Evolutionary conservation across 2,797 vertebrate species (phyloP), one percentile per base, ranked within the genome.

Genomic region (Neosilurus hyrtlii): DNA sequence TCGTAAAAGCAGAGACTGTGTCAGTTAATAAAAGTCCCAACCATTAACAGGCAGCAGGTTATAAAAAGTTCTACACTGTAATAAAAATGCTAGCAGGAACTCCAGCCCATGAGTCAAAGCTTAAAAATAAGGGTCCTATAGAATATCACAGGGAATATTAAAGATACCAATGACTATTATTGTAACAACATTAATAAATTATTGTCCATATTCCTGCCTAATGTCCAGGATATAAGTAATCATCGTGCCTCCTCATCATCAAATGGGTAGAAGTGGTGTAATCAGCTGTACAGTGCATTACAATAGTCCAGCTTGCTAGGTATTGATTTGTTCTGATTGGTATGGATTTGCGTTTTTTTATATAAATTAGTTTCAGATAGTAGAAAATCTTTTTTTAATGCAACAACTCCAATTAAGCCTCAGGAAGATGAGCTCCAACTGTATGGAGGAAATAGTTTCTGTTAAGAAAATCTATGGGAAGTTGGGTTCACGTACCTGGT

Each of bases 1-100:
- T n/a, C n/a, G n/a, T n/a, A n/a, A n/a, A n/a, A n/a, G n/a, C n/a
- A n/a, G n/a, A n/a, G n/a, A n/a, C n/a, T n/a, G n/a, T n/a, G n/a
- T n/a, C n/a, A n/a, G n/a, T n/a, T n/a, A n/a, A n/a, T n/a, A n/a
- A n/a, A n/a, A n/a, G n/a, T n/a, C n/a, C n/a, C n/a, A n/a, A n/a
- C n/a, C n/a, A n/a, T n/a, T n/a, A n/a, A n/a, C n/a, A n/a, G n/a
- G n/a, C n/a, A n/a, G n/a, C n/a, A n/a, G 37, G 6, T 43, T 43
- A 43, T 43, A 3, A 43, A 43, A 43, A 43, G 66, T 68, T 65
- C 3, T 14, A 56, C 72, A 20, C 11, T 74, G 72, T 57, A 24
- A 71, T 71, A 43, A 71, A 43, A 74, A 52, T 56, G 52, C 71
- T 56, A 74, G 52, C 15, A 11, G 52, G 52, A 52, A 74, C 52